These are phyloP conservation scores for Meteorus sp. DNA, from an alignment of 1,140 invertebrate species.

Conservation along the genomic window DNA sequence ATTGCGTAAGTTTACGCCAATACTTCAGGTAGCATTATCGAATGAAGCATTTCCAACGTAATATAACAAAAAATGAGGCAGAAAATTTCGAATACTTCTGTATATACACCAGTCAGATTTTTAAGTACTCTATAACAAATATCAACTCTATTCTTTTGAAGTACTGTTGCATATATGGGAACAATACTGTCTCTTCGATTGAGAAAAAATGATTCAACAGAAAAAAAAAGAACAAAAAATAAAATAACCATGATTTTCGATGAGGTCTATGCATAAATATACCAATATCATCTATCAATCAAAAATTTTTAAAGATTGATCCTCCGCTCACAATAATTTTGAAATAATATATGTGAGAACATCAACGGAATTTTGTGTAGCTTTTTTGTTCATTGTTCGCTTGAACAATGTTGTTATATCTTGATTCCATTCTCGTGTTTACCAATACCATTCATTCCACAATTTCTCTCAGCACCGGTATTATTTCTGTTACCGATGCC, in stretches of 20 bases:
- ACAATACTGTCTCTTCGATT: too few species aligned
- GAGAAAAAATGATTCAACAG: background rate
- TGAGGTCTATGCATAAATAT: background rate
- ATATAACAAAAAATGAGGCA: background rate
- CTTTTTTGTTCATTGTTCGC: too few species aligned
- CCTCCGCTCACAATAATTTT: too few species aligned
- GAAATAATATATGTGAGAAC: background rate
- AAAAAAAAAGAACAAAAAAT: background rate
- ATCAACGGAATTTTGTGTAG: too few species aligned
- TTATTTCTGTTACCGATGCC: slow-evolving; percentile 28
- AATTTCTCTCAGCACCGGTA: background rate
- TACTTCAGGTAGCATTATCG: slow-evolving; percentile 29
- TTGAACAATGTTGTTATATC: slow-evolving; percentile 19
- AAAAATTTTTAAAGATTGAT: too few species aligned
- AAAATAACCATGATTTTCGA: background rate
- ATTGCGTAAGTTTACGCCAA: slow-evolving; percentile 16
- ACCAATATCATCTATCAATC: background rate
- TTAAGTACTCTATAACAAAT: background rate
- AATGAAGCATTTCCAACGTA: background rate
- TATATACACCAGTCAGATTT: background rate
- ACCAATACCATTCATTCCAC: background rate
- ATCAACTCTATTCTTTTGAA: too few species aligned
- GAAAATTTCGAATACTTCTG: slow-evolving; percentile 1
- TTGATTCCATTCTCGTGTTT: slow-evolving; percentile 15
- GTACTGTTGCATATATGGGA: too few species aligned